Base-by-base conservation (phyloP, 2,888 invertebrate genomes). In the Eugnorisma glareosa region DNA sequence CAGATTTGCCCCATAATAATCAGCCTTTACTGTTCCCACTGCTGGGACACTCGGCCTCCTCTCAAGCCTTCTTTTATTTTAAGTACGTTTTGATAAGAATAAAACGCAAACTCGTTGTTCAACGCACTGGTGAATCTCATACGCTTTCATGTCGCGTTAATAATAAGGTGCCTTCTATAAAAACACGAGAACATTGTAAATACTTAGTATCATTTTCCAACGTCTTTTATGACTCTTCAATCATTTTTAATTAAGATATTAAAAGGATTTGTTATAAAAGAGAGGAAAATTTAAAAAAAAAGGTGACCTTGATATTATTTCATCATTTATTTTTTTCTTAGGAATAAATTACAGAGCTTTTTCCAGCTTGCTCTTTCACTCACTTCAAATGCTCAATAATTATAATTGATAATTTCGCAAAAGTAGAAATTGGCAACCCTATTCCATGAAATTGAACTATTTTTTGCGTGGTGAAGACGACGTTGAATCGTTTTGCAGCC, bases 141-240 rank as follows among this genome's bases (percentile, higher is more conserved):
- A 82, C 82, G 85, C 82, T 82, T 84, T 82, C 85, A 75, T 81
- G 75, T 59, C 68, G 24, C 21, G 51, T 54, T 81, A 82, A 82
- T 82, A 75, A 66, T 72, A 80, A 40, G 48, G 18, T 71, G 70
- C 31, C 51, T 67, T 66, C 54, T 48, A 13, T 74, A 71, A 73
- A 73, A 70, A 63, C 66, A n/a, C 48, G n/a, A 68, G 59, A 74
- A 67, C 54, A 57, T 69, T 75, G 71, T 81, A 67, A 85, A 76
- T 81, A 54, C 43, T 28, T 37, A 18, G 31, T 75, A 84, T 84
- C 81, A 57, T 69, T 63, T 21, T 7, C n/a, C 24, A 43, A 72
- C 79, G 78, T 83, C 67, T 67, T 63, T 35, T 43, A 67, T n/a
- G 40, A 31, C 10, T 37, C 31, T 35, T 83, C 43, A 67, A 83